These are phyloP conservation scores for Corynorhinus townsendii DNA, from an alignment of 2,113 vertebrate species.

Conservation along the genomic window DNA sequence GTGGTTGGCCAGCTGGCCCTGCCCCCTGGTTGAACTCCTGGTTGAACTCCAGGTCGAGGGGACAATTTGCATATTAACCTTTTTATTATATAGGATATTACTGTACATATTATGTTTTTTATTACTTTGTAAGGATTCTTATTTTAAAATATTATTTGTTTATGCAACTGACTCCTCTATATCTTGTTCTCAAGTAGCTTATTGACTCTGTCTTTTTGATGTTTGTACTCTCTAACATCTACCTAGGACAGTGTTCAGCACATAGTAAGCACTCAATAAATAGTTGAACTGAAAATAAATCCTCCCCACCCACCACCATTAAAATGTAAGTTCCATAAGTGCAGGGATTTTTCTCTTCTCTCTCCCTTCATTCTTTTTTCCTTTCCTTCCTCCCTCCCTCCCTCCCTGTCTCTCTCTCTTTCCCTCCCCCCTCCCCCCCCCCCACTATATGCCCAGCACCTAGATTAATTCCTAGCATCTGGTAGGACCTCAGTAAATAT, in stretches of 20 bases:
- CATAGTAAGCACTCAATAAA: background rate
- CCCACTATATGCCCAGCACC: background rate
- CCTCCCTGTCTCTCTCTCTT: background rate
- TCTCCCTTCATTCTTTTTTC: background rate
- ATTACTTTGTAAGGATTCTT: constrained; percentile 19
- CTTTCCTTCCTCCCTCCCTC: background rate
- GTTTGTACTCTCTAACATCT: background rate
- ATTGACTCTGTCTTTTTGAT: background rate
- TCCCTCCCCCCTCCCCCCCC: background rate
- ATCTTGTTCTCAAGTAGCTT: background rate
- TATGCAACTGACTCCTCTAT: background rate
- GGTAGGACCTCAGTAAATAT: background rate
- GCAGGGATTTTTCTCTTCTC: background rate
- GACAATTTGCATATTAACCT: too few relatives aligned
- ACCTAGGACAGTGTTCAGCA: background rate
- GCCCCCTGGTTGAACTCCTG: too few relatives aligned
- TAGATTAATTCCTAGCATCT: constrained; percentile 17
- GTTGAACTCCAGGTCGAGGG: too few relatives aligned
- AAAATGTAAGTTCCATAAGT: constrained; percentile 16
- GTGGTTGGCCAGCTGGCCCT: too few relatives aligned
- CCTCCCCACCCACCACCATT: background rate
- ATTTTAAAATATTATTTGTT: background rate
- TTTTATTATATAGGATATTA: background rate
- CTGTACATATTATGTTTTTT: background rate
- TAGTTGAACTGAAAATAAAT: background rate